Evolutionary conservation across 2,888 invertebrate species (phyloP), one percentile per base, ranked within the genome.

Genomic region (Hylaea fasciaria): DNA sequence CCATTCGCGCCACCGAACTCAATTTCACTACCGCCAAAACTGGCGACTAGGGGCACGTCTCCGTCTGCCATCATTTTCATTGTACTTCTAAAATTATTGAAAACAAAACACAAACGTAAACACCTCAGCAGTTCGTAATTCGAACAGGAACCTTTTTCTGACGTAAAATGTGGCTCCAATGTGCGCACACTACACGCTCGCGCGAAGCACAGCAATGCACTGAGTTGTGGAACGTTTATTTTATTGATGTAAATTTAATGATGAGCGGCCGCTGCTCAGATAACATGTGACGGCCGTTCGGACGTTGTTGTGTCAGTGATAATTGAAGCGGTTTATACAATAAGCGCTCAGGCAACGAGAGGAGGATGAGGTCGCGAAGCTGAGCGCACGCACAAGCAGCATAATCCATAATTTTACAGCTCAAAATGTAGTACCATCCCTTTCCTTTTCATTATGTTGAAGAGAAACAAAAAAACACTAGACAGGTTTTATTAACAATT

Each of bases 191-290:
- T n/a, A 44, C 61, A 28, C 39, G 51, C 44, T 50, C n/a, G 50
- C 55, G 47, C 61, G 56, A 22, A 17, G 80, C 74, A 73, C 80
- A 69, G 76, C 79, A 78, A 74, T 86, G 81, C 81, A 78, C 53
- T 63, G 71, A 70, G 76, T 80, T 78, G 81, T 82, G 43, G 46
- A 32, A 29, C 63, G 65, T 61, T 83, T 86, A 83, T 84, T 85
- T 86, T 88, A 88, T 88, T 87, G 85, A 86, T 87, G 87, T 83
- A 81, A 83, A 82, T 83, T 76, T 80, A 80, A 82, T 83, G 86
- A 87, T 86, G 87, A 82, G 81, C 81, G 72, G 64, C 67, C 73
- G 69, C 73, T 68, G 65, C 73, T 76, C 80, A 83, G 89, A 89
- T 89, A 89, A 87, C 82, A 84, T 84, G 78, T 82, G 86, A 85